Base-by-base conservation (phyloP, 2,888 invertebrate genomes). In the Acrobasis suavella region DNA sequence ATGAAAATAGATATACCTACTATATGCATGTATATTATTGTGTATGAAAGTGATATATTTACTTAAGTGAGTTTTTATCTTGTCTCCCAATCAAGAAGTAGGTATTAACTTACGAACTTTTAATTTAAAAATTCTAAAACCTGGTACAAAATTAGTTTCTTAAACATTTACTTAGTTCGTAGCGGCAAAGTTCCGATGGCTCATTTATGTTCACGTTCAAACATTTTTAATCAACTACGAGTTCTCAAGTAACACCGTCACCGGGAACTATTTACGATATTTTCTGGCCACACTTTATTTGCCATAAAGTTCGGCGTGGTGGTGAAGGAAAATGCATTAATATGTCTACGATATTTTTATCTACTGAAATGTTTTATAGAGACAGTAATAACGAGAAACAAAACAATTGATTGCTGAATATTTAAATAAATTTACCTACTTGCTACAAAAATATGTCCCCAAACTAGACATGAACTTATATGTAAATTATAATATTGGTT, bases 161-260 rank as follows among this genome's bases (percentile, higher is more conserved):
- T 12, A 46, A 46, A 46, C n/a, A 46, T 46, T 14, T 42, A 39
- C 10, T 42, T 10, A n/a, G 10, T 39, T n/a, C n/a, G 52, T 52
- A 22, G 3, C 32, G 52, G 32, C 22, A 52, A 54, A 9, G 14
- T 38, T 55, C 15, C 38, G 54, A 55, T 38, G 38, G 38, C 15
- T 6, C 37, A 38, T 38, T 38, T 52, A 12, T 32, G 32, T 32
- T 38, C 8, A 37, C 50, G 10, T 50, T 14, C 9, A 59, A 59
- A 59, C 50, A 59, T 59, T 59, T 59, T 59, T 59, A 59, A 59
- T 59, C 59, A 59, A 59, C 50, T 37, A 8, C 50, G 50, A 50
- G 37, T 59, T 16, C n/a, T 49, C n/a, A 58, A 58, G 32, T 58
- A 42, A 39, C 17, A 42, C 15, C 32, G 49, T 58, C 22, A 58